These are phyloP conservation scores for Polyploca ridens DNA, from an alignment of 2,888 invertebrate genomes.

Conservation along the genomic window DNA sequence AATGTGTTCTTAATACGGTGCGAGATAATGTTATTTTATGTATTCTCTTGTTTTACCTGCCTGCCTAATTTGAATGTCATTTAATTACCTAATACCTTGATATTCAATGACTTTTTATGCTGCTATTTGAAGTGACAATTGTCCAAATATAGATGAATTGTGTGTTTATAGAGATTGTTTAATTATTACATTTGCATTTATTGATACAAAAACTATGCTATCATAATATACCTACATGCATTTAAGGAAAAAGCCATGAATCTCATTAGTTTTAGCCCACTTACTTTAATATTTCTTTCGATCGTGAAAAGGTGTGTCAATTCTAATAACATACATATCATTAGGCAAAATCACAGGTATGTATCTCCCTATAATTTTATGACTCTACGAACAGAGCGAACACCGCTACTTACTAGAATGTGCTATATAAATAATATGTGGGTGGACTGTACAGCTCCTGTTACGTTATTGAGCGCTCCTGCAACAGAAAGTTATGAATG, in stretches of 20 bases:
- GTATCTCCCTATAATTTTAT: conserved; percentile 1
- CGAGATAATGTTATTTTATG: neutral
- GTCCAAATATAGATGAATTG: neutral
- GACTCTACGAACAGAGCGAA: neutral
- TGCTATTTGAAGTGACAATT: neutral
- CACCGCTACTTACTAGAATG: neutral
- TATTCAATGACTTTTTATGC: neutral
- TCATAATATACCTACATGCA: neutral
- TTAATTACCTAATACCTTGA: neutral
- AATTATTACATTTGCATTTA: neutral
- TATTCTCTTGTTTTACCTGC: neutral
- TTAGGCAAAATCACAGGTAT: neutral
- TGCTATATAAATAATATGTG: conserved; percentile 2
- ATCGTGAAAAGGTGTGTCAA: neutral
- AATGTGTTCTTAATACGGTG: neutral
- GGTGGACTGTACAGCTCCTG: neutral
- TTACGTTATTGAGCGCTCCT: neutral
- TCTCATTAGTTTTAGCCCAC: conserved; percentile 2
- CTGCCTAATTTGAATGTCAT: neutral
- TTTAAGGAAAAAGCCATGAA: conserved; percentile 1
- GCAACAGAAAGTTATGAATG: neutral
- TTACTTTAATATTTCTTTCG: conserved; percentile 6
- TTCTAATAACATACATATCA: neutral
- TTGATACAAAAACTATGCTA: neutral
- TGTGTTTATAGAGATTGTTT: neutral